Evolutionary conservation across 1,140 invertebrate genomes (phyloP), one percentile per base, ranked within the genome.

Genomic region (Schlechtendalia chinensis): DNA sequence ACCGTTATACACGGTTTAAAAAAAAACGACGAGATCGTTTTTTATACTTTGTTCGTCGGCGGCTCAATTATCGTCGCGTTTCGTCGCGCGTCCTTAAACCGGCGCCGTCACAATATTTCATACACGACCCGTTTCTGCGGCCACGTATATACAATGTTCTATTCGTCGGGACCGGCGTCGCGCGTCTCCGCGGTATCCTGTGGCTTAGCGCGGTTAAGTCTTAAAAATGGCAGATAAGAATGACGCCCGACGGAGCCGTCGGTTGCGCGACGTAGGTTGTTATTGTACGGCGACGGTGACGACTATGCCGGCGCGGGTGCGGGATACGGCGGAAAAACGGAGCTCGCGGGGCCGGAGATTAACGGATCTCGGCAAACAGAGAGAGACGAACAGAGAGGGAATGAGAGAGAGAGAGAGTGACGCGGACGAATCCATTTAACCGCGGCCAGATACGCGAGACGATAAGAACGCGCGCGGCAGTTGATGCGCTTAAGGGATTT

Each of bases 381-480:
- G 56, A n/a, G n/a, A n/a, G n/a, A n/a, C n/a, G n/a, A n/a, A n/a
- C n/a, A n/a, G n/a, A n/a, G n/a, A n/a, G n/a, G n/a, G n/a, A n/a
- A n/a, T n/a, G n/a, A n/a, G n/a, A n/a, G n/a, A n/a, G n/a, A n/a
- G n/a, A n/a, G n/a, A n/a, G n/a, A n/a, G n/a, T n/a, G n/a, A n/a
- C n/a, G n/a, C n/a, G n/a, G n/a, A n/a, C 39, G 75, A 79, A 79
- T 79, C 75, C 75, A 79, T 79, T 79, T 79, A 59, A 79, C 58
- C 75, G 39, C 56, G 27, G 22, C 75, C 45, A 63, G 75, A 79
- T 79, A 63, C 39, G 56, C 16, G 75, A 50, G 63, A 79, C 61
- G 75, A 79, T 79, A 79, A 79, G 75, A 79, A 63, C 3, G 22
- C 39, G 0, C 27, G 16, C 6, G 56, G n/a, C n/a, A 58, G 56